Evolutionary conservation across 2,888 invertebrate species (phyloP).

Genomic region (Trimorus sp.): DNA sequence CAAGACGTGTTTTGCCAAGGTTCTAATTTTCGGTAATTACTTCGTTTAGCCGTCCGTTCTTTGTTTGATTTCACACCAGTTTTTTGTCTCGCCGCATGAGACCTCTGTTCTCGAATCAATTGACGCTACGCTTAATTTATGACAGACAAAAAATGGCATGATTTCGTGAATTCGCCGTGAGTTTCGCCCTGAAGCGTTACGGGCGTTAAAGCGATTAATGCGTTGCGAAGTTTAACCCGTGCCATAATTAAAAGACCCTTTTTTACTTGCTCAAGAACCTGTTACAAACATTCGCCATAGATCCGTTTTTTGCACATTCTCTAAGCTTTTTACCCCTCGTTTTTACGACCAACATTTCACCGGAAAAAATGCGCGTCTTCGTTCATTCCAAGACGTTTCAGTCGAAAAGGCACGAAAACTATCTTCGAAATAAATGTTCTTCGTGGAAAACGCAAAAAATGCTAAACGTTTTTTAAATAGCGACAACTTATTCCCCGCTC

Average conservation of each 20-base stretch:
- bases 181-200: slow-evolving; percentile 15
- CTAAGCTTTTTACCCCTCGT: background rate
- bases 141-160: slow-evolving; percentile 23
- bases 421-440: too few relatives aligned
- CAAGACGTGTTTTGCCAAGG: slow-evolving; percentile 30
- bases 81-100: slow-evolving; percentile 42
- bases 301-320: background rate
- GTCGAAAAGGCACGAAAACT: too few relatives aligned
- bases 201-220: slow-evolving; percentile 32
- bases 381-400: too few relatives aligned
- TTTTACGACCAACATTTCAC: background rate
- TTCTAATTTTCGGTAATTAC: slow-evolving; percentile 34
- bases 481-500: too few relatives aligned
- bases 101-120: slow-evolving; percentile 40
- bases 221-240: slow-evolving; percentile 40
- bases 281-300: slow-evolving; percentile 7
- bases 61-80: slow-evolving; percentile 35
- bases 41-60: slow-evolving; percentile 29
- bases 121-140: slow-evolving; percentile 36
- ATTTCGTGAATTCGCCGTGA: slow-evolving; percentile 29
- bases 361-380: background rate
- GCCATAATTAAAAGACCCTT: slow-evolving; percentile 32
- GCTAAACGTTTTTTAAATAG: too few relatives aligned
- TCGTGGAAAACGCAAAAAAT: too few relatives aligned
- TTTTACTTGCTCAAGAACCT: slow-evolving; percentile 18